Percentiles rank a stretch among this genome's conserved stretches.
These are phyloP conservation scores for Synodontis membranacea DNA, from an alignment of 2,113 vertebrate genomes.

Conservation along the genomic window DNA sequence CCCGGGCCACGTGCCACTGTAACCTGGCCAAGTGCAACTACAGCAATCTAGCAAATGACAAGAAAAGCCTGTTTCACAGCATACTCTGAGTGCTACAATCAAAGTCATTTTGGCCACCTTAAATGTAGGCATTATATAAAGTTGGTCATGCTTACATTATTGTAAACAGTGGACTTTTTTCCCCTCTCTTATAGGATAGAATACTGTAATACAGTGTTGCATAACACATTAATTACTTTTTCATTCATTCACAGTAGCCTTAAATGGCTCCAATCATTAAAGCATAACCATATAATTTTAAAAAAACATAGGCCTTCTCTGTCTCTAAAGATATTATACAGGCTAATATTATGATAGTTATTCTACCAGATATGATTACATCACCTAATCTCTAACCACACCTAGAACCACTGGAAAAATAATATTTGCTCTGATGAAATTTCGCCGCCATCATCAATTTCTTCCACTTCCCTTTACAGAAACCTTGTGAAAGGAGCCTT, in stretches of 20 bases:
- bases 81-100: background rate
- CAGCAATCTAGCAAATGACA: conserved; percentile 19
- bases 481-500: conserved; percentile 28
- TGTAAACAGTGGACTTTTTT: no score
- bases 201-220: background rate
- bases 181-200: background rate
- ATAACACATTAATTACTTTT: conserved; percentile 20
- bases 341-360: background rate
- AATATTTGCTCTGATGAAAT: conserved; percentile 14
- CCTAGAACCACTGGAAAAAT: conserved; percentile 30
- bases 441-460: conserved; percentile 17
- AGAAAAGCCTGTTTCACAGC: conserved; percentile 31
- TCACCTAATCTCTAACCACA: conserved; percentile 27
- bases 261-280: conserved; percentile 7
- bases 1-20: conserved; percentile 54
- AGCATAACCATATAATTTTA: background rate
- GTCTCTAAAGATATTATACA: background rate
- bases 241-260: conserved; percentile 3
- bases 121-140: conserved; percentile 15
- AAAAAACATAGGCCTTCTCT: background rate
- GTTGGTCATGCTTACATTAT: conserved; percentile 13
- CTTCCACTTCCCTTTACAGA: conserved; percentile 21
- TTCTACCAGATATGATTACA: conserved; percentile 32
- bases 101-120: conserved; percentile 32
- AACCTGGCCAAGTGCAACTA: conserved; percentile 59